Conservation (phyloP, 2,113 vertebrate species). For the Urocolius indicus region DNA sequence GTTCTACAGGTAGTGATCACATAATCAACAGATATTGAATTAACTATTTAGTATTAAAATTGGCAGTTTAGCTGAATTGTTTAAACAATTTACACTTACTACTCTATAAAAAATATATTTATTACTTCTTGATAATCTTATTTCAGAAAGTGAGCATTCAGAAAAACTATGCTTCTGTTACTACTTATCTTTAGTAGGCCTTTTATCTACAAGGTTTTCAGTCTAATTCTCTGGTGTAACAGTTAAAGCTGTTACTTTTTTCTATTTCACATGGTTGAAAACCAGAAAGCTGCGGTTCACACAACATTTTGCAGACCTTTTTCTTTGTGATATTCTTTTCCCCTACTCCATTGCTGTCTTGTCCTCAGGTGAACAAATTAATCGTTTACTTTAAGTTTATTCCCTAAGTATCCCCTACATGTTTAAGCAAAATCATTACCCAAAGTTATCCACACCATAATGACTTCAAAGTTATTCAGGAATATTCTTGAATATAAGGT, state of each 20-base stretch:
- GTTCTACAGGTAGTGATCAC: background rate
- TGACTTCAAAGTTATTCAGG: background rate
- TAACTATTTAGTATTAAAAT: background rate
- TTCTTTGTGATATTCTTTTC: background rate
- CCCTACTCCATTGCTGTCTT: background rate
- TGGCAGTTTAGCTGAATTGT: background rate
- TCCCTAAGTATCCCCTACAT: background rate
- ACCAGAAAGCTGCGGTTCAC: background rate
- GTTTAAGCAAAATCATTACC: background rate
- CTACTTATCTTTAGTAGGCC: background rate
- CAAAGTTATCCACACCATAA: background rate
- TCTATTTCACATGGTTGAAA: background rate
- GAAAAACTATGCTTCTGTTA: background rate
- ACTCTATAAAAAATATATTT: background rate
- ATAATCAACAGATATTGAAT: background rate
- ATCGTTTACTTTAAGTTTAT: background rate
- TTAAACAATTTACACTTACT: background rate
- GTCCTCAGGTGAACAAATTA: background rate
- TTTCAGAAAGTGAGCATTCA: background rate
- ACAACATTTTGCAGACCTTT: background rate
- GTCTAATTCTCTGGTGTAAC: background rate
- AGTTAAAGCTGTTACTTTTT: background rate
- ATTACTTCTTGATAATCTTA: background rate
- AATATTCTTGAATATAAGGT: background rate
- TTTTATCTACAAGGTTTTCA: background rate